A percentile compares a stretch with the other conserved stretches of the same genome.
Evolutionary conservation across 2,888 invertebrate species (phyloP).

Genomic region (Thera britannica): DNA sequence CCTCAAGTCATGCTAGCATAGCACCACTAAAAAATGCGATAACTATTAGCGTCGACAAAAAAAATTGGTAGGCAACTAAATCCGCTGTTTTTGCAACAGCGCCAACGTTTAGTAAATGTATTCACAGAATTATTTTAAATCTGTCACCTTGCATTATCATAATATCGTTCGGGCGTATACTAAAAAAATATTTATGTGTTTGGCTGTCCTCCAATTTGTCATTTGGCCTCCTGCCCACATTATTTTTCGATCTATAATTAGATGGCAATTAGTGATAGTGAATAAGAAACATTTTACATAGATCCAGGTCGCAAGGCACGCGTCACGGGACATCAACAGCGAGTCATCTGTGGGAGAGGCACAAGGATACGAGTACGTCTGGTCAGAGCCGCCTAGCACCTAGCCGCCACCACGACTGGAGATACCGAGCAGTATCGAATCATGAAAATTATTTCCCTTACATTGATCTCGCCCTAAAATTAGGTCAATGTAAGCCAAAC

Average conservation of each 20-base stretch:
- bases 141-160: slow-evolving; percentile 30
- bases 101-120: slow-evolving; percentile 15
- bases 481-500: slow-evolving; percentile 69
- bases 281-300: slow-evolving; percentile 51
- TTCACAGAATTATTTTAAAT: slow-evolving; percentile 28
- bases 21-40: slow-evolving; percentile 10
- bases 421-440: slow-evolving; percentile 55
- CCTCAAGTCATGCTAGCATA: not conserved
- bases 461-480: slow-evolving; percentile 76
- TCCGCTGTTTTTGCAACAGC: slow-evolving; percentile 13
- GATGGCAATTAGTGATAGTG: slow-evolving; percentile 50
- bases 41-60: slow-evolving; percentile 8
- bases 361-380: slow-evolving; percentile 46
- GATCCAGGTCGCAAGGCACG: slow-evolving; percentile 64
- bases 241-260: slow-evolving; percentile 49
- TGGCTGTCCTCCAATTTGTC: slow-evolving; percentile 54
- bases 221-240: slow-evolving; percentile 54
- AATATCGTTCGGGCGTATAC: slow-evolving; percentile 30
- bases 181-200: slow-evolving; percentile 42
- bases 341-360: slow-evolving; percentile 56
- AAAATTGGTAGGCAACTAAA: slow-evolving; percentile 7
- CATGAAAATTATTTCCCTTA: slow-evolving; percentile 74
- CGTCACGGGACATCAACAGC: slow-evolving; percentile 60
- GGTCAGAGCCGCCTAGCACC: slow-evolving; percentile 49
- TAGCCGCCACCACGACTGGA: slow-evolving; percentile 53